These are phyloP conservation scores for Meloidogyne exigua DNA, from an alignment of 1,140 invertebrate genomes.

Conservation along the genomic window DNA sequence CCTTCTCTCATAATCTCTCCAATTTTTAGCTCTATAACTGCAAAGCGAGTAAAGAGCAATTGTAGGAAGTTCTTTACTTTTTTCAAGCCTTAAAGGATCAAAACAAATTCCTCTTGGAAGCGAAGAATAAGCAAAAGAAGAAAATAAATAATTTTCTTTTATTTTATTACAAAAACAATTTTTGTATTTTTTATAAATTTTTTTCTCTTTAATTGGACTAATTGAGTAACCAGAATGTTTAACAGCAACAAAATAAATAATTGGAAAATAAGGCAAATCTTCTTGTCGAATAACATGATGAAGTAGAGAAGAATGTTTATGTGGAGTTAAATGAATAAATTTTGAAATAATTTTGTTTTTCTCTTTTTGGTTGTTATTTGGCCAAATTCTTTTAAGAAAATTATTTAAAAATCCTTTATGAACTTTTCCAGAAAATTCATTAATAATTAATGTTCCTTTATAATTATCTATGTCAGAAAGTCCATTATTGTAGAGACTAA, in stretches of 20 bases:
- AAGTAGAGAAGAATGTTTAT: constrained; percentile 1
- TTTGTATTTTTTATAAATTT: not conserved
- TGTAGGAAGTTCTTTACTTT: constrained; percentile 14
- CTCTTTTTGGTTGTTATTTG: not conserved
- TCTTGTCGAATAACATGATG: not conserved
- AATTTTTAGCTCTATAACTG: not conserved
- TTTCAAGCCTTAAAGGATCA: constrained; percentile 27
- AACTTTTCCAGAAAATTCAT: not conserved
- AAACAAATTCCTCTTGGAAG: constrained; percentile 15
- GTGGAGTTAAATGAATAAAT: constrained; percentile 18
- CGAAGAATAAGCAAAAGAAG: not conserved
- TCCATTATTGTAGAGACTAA: constrained; percentile 6
- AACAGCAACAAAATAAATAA: constrained; percentile 34
- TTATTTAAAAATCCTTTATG: not conserved
- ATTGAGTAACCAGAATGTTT: constrained; percentile 37
- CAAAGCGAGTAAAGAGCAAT: not conserved
- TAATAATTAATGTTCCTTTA: not conserved
- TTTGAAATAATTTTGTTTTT: not conserved
- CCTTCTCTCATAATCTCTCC: not conserved
- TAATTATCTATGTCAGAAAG: not conserved
- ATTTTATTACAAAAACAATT: not conserved
- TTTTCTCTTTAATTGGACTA: constrained; percentile 6
- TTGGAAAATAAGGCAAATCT: constrained; percentile 30
- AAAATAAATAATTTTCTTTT: not conserved
- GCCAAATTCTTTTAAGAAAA: not conserved